Evolutionary conservation across 2,113 vertebrate genomes (phyloP), one percentile per base, ranked within the genome.

Genomic region (Calidris pygmaea): DNA sequence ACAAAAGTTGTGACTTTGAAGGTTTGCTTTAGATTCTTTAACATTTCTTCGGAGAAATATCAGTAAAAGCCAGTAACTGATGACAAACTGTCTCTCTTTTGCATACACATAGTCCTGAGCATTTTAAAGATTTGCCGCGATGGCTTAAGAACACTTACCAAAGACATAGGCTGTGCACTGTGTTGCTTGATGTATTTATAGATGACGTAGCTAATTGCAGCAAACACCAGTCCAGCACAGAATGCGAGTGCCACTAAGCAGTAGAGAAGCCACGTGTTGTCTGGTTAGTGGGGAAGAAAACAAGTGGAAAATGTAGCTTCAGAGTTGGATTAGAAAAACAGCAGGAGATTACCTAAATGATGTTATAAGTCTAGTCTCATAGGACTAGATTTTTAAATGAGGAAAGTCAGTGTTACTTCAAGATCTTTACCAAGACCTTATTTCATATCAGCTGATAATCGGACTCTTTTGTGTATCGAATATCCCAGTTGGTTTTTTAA

Each of bases 141-240:
- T 6, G 20, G n/a, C 47, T 85, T 32, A 29, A 47, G 65, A 59
- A 14, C 88, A 95, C 98, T 97, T 89, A 98, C 98, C 97, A 98
- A 20, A n/a, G 98, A 94, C 43, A 68, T 94, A 8, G 98, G 98
- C 77, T 96, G 97, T 3, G 55, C 84, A 1, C 96, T 67, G 2
- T 30, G 96, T 47, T 95, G 96, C 68, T 98, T 98, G 87, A 98
- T 2, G 1, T 98, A 98, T 94, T 92, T 97, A 75, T 97, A 98
- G 76, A 87, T 97, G 56, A 97, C 71, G 1, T 93, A 98, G 63
- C 71, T 80, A 2, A 94, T 15, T 4, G 63, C 82, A 5, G 93
- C 97, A 17, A 95, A 89, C 6, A 96, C 47, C 62, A 97, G 80
- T 20, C 96, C 93, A 0, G 91, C 83, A 37, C 89, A 90, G 95